These are phyloP conservation scores for Nerophis lumbriciformis DNA, from an alignment of 2,113 vertebrate genomes.

Conservation along the genomic window DNA sequence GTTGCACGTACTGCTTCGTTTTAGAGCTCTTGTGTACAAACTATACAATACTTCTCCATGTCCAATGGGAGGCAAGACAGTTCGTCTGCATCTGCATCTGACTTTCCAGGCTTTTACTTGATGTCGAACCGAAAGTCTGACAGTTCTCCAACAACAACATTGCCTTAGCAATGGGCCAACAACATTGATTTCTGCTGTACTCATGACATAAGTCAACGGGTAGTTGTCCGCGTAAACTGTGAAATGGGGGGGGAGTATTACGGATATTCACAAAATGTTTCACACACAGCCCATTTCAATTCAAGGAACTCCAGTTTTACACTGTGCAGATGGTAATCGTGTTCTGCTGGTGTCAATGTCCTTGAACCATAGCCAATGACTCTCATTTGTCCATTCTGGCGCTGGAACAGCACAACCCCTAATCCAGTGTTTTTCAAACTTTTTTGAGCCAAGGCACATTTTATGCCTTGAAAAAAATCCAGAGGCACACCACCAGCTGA, in stretches of 20 bases:
- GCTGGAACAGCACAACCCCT: conserved; percentile 48
- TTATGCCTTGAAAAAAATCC: no score
- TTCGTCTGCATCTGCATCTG: conserved; percentile 9
- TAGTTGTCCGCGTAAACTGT: no score
- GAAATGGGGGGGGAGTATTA: no score
- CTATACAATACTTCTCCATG: background rate
- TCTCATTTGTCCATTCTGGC: conserved; percentile 63
- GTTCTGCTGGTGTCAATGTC: background rate
- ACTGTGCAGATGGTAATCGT: background rate
- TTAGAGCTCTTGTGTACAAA: conserved; percentile 10
- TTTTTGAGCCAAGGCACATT: no score
- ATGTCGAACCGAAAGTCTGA: conserved; percentile 1
- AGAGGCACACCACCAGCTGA: no score
- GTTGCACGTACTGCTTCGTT: background rate
- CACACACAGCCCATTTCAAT: no score
- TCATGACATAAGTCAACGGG: no score
- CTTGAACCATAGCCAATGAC: background rate
- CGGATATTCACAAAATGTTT: no score
- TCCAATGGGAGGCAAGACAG: conserved; percentile 22
- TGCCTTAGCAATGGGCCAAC: no score
- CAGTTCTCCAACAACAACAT: no score
- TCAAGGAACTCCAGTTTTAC: background rate
- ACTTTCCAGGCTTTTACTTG: conserved; percentile 7
- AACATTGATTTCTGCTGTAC: no score
- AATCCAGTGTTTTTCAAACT: no score